Evolutionary conservation across 2,113 vertebrate species (phyloP).

Genomic region (Paradoxurus hermaphroditus): DNA sequence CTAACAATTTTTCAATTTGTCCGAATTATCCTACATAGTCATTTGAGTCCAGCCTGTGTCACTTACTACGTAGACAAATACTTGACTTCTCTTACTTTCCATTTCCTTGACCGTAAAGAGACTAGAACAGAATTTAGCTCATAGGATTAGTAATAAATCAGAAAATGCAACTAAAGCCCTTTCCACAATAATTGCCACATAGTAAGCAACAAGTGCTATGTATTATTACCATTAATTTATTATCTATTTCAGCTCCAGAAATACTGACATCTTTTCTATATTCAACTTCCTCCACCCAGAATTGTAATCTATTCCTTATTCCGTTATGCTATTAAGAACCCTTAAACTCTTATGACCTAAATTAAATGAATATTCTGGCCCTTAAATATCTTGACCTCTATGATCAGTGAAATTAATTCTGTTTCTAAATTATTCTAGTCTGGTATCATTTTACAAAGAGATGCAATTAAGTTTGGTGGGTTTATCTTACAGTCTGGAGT

Average conservation of each 20-base stretch:
- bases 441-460: slow-evolving; percentile 46
- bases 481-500: background rate
- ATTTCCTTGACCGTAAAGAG: background rate
- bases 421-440: slow-evolving; percentile 31
- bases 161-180: background rate
- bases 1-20: background rate
- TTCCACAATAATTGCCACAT: background rate
- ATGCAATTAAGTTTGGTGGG: slow-evolving; percentile 23
- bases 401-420: slow-evolving; percentile 53
- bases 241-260: background rate
- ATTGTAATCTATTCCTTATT: background rate
- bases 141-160: background rate
- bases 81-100: background rate
- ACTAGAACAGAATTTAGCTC: background rate
- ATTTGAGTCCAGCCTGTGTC: background rate
- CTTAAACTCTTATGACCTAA: background rate
- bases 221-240: background rate
- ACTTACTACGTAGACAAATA: background rate
- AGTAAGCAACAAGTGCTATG: background rate
- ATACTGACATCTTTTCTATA: background rate
- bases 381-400: slow-evolving; percentile 55
- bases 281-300: background rate
- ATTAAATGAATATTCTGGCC: slow-evolving; percentile 36
- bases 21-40: background rate
- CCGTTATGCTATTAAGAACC: background rate